Conservation (phyloP, 35 echinoderm and acorn worm species). For the Ophioderma brevispina region DNA sequence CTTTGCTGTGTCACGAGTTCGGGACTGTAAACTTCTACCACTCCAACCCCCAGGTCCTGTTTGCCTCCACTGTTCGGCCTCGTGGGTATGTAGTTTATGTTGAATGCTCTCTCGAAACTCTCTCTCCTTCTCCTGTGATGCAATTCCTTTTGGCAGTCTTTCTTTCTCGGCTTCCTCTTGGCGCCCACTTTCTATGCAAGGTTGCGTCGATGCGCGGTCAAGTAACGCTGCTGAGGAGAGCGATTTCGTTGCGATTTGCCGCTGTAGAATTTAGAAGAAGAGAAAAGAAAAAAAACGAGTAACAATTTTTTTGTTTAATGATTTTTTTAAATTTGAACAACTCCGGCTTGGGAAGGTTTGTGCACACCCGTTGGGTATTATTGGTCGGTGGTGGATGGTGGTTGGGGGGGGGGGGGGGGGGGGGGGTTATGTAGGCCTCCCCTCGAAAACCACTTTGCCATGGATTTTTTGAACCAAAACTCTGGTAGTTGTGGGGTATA, state of each 20-base stretch:
- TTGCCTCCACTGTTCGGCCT: not conserved
- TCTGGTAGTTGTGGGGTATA: no score
- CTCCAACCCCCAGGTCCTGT: not conserved
- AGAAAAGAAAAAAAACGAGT: no score
- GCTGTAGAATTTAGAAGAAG: no score
- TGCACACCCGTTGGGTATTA: no score
- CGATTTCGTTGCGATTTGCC: constrained; percentile 72
- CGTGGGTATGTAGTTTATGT: constrained; percentile 26
- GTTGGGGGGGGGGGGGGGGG: no score
- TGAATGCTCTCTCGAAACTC: constrained; percentile 45
- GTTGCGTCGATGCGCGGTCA: constrained; percentile 80
- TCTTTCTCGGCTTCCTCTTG: constrained; percentile 56
- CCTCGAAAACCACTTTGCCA: no score
- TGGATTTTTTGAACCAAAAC: no score
- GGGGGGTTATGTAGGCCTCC: no score
- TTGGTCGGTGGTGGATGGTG: no score
- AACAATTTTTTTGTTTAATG: no score
- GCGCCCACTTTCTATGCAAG: constrained; percentile 62
- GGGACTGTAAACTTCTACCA: not conserved
- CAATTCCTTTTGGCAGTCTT: constrained; percentile 34
- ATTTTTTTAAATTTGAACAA: no score
- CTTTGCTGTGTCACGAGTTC: not conserved
- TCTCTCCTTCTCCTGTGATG: constrained; percentile 43
- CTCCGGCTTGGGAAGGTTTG: no score
- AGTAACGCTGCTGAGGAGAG: constrained; percentile 80